Evolutionary conservation across 2,888 invertebrate genomes (phyloP).

Genomic region (Palloptera scutellata): DNA sequence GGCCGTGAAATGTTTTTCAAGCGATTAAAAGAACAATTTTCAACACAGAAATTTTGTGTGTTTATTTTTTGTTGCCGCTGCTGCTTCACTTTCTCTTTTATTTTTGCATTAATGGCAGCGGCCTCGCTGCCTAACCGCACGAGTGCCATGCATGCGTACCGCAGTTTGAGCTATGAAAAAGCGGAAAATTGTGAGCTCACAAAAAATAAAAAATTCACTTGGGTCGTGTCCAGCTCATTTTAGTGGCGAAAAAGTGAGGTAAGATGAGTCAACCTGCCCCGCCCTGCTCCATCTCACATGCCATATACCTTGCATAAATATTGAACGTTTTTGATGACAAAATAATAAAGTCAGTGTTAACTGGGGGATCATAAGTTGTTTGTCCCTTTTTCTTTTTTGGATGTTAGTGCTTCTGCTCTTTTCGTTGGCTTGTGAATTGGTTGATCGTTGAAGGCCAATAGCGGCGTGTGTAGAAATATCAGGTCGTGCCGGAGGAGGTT

Average conservation of each 20-base stretch:
- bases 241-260: background rate
- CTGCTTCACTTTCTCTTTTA: background rate
- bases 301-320: background rate
- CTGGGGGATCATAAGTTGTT: constrained; percentile 11
- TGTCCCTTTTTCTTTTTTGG: background rate
- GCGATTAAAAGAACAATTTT: constrained; percentile 29
- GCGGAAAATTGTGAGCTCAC: constrained; percentile 39
- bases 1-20: constrained; percentile 16
- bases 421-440: background rate
- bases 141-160: too few relatives aligned
- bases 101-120: background rate
- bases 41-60: constrained; percentile 6
- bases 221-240: constrained; percentile 41
- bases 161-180: background rate
- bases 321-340: constrained; percentile 45
- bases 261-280: background rate
- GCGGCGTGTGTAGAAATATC: background rate
- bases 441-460: background rate
- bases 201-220: constrained; percentile 57
- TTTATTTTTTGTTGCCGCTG: background rate
- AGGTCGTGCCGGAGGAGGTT: too few relatives aligned
- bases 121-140: constrained; percentile 12
- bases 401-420: background rate
- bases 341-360: constrained; percentile 57
- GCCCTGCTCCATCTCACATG: background rate